phyloP scores from a whole-genome alignment of 2,113 vertebrate genomes.

The Boulengeromyrus knoepffleri region DNA sequence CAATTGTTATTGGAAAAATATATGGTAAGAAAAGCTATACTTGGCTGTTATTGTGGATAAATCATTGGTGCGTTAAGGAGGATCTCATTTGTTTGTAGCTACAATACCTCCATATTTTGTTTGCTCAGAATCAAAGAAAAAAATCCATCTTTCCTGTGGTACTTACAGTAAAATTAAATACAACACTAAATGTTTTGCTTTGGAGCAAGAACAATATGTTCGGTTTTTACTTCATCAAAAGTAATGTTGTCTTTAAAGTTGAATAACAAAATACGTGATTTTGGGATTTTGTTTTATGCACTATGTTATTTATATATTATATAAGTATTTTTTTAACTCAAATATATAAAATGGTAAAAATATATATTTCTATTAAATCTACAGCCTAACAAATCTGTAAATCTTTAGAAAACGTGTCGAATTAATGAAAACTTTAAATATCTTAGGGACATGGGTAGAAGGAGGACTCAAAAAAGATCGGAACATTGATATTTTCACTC shows the following conservation, averaged over 20 bases:
- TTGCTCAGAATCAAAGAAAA: neutral
- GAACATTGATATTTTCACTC: neutral
- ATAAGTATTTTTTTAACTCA: neutral
- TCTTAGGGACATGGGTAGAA: neutral
- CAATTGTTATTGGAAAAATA: conserved; percentile 73
- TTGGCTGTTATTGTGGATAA: neutral
- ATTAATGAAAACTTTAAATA: neutral
- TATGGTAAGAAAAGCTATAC: conserved; percentile 60
- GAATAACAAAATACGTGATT: neutral
- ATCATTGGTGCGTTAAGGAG: neutral
- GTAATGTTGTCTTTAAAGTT: neutral
- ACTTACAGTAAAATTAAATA: neutral
- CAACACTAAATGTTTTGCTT: neutral
- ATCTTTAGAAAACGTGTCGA: neutral
- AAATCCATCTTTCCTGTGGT: neutral
- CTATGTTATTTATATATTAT: neutral
- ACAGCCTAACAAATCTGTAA: neutral
- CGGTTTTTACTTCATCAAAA: neutral
- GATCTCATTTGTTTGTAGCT: neutral
- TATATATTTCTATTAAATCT: neutral
- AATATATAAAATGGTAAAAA: neutral
- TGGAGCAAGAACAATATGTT: neutral
- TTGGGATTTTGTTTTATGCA: neutral
- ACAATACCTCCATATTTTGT: neutral
- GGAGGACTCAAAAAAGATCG: neutral